phyloP scores from a whole-genome alignment of 2,113 vertebrate species.

The Neotoma lepida region DNA sequence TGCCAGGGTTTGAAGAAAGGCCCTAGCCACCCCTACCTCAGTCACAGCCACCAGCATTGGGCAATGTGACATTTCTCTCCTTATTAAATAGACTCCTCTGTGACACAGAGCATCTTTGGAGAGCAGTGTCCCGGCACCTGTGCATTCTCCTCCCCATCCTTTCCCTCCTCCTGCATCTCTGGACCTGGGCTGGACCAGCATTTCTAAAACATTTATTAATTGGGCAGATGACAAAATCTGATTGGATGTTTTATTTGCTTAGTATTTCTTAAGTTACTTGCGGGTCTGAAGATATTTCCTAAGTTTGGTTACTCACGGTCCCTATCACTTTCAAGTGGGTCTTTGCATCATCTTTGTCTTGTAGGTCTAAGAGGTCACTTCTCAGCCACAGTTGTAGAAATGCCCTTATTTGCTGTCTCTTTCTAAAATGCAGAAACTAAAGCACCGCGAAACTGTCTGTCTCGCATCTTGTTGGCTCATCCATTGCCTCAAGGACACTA shows the following conservation, averaged over 20 bases:
- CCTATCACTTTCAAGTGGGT: background rate
- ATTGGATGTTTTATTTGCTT: background rate
- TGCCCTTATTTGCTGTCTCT: background rate
- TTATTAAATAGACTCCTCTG: background rate
- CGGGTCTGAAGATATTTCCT: background rate
- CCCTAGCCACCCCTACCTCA: too few relatives aligned
- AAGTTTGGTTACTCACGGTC: background rate
- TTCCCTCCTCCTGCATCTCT: background rate
- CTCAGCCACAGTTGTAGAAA: background rate
- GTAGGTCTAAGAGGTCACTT: background rate
- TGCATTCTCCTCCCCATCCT: background rate
- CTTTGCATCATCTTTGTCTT: background rate
- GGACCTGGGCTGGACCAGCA: background rate
- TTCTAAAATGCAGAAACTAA: conserved; percentile 23
- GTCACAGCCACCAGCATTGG: background rate
- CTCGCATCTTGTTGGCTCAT: background rate
- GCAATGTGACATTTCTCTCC: background rate
- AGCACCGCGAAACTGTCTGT: background rate
- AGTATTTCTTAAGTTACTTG: background rate
- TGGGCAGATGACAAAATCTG: background rate
- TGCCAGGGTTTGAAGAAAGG: background rate
- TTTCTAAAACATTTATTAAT: background rate
- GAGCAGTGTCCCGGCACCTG: background rate
- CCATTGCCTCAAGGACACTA: background rate
- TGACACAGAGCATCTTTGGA: background rate